Evolutionary conservation across 2,797 vertebrate genomes (phyloP), one percentile per base, ranked within the genome.

Genomic region (Anolis apletophallus): DNA sequence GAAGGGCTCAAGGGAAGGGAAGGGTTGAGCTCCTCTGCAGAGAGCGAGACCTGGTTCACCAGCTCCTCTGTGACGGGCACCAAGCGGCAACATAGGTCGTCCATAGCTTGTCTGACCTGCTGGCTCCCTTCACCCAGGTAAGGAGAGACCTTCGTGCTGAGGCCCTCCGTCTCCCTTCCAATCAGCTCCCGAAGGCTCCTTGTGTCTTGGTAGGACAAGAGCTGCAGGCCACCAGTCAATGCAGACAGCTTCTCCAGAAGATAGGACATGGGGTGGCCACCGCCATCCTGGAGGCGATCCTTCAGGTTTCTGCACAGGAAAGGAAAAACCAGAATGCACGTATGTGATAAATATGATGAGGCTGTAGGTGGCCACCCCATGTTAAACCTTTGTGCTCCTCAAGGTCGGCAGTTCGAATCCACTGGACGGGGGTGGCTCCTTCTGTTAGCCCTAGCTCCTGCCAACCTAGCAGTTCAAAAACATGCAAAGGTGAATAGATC

Each of bases 61-160:
- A 97, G 96, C 57, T 98, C 96, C 1, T 32, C 69, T 0, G 97
- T 0, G 73, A 97, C 23, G 1, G 97, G 97, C 46, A 91, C 91
- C 88, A 98, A 36, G 81, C 85, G 91, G 1, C 0, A 0, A 7
- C 93, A 94, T 83, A 98, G 96, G 0, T 96, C 93, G 0, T 95
- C 92, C 1, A 98, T 6, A 72, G 97, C 97, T 73, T 89, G 95
- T 0, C 95, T 87, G 0, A 98, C 5, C 12, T 94, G 94, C 0
- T 81, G 52, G 26, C 90, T 96, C 74, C 89, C 95, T 0, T 96
- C 90, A 0, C 72, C 88, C 8, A 93, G 94, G 19, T 95, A 93
- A 55, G 97, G 97, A 78, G 94, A 95, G 6, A 98, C 76, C 0
- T 96, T 90, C 0, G 13, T 1, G 29, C 85, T 90, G 91, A 99